phyloP scores from a whole-genome alignment of 1,140 invertebrate genomes.

The Euura saliciscinereae region DNA sequence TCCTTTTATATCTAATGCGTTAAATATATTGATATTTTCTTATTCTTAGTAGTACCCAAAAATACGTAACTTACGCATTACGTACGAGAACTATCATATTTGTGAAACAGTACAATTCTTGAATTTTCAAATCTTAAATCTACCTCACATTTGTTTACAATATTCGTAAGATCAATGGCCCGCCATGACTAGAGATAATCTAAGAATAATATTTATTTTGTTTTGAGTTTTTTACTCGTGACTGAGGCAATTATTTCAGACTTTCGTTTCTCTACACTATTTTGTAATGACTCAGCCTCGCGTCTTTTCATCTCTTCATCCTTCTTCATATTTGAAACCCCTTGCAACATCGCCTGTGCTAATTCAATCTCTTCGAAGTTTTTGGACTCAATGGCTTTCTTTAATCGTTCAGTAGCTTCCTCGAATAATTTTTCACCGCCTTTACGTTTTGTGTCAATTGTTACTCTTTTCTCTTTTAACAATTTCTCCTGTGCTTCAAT shows the following conservation, averaged over 20 bases:
- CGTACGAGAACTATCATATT: not conserved
- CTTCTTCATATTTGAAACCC: not conserved
- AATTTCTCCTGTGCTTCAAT: not conserved
- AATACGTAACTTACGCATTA: not conserved
- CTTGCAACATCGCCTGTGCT: not conserved
- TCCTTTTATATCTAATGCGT: no score
- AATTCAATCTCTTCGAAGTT: not conserved
- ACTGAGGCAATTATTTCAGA: not conserved
- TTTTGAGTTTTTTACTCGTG: not conserved
- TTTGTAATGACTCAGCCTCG: not conserved
- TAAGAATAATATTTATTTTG: not conserved
- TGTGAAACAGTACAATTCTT: not conserved
- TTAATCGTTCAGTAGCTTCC: not conserved
- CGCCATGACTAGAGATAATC: not conserved
- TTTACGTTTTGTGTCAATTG: not conserved
- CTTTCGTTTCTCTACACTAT: not conserved
- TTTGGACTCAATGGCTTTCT: not conserved
- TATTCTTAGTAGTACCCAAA: not conserved
- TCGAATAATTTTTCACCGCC: not conserved
- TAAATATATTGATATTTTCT: not conserved
- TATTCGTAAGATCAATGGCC: not conserved
- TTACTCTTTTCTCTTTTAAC: not conserved
- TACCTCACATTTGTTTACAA: not conserved
- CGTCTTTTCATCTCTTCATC: slow-evolving; percentile 1
- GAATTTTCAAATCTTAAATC: not conserved